Conservation (phyloP, 2,888 invertebrate species). For the Plutella xylostella region DNA sequence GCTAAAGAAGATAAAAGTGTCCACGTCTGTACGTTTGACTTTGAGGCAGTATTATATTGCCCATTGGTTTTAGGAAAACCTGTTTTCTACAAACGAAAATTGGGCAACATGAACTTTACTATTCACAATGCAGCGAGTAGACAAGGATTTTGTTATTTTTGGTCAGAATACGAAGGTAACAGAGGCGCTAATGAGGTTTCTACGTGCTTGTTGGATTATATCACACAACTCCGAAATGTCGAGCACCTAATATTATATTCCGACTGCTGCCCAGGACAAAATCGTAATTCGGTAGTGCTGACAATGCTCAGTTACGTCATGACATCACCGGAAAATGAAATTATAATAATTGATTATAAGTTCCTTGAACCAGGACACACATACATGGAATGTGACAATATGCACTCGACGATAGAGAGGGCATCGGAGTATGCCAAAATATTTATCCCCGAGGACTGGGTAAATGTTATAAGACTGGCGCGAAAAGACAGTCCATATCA, state of each 20-base stretch:
- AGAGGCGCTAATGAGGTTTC: conserved; percentile 13
- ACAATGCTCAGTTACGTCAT: conserved; percentile 9
- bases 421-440: conserved; percentile 15
- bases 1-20: conserved; percentile 12
- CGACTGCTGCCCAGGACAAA: conserved; percentile 14
- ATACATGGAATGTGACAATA: conserved; percentile 9
- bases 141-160: conserved; percentile 18
- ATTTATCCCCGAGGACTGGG: conserved; percentile 13
- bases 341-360: conserved; percentile 9
- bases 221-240: conserved; percentile 3
- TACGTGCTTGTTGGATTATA: conserved; percentile 4
- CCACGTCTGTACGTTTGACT: conserved; percentile 19
- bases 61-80: conserved; percentile 17
- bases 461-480: conserved; percentile 9
- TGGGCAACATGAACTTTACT: conserved; percentile 17
- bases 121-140: conserved; percentile 18
- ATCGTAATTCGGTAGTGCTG: conserved; percentile 12
- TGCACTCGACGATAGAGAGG: conserved; percentile 12
- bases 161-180: conserved; percentile 16
- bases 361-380: conserved; percentile 11
- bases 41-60: conserved; percentile 17
- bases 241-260: conserved; percentile 12
- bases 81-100: conserved; percentile 17
- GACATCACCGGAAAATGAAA: conserved; percentile 5
- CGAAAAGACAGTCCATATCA: conserved; percentile 7